These are phyloP conservation scores for Eilema griseolum DNA, from an alignment of 2,888 invertebrate species.

Conservation along the genomic window DNA sequence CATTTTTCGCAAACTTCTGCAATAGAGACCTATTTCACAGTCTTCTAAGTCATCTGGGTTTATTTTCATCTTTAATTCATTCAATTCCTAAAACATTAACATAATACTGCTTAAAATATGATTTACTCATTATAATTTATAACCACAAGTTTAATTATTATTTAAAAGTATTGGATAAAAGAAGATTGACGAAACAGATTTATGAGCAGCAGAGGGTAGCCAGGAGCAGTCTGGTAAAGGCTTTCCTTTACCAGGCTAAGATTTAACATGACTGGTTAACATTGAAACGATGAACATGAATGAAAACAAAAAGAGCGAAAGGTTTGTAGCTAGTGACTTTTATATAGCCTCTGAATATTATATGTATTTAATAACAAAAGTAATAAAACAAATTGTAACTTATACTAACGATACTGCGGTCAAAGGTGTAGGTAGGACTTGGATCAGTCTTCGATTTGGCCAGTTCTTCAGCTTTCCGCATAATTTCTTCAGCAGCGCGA, in stretches of 20 bases:
- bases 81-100: constrained; percentile 60
- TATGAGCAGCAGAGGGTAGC: no score
- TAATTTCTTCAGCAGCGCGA: constrained; percentile 73
- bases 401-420: constrained; percentile 73
- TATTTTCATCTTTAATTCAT: constrained; percentile 64
- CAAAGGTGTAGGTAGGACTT: constrained; percentile 65
- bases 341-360: no score
- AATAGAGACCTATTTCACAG: constrained; percentile 61
- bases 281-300: background rate
- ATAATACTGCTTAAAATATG: background rate
- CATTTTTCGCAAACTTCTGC: constrained; percentile 65
- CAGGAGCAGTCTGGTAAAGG: no score
- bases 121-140: no score
- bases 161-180: no score
- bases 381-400: background rate
- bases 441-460: constrained; percentile 50
- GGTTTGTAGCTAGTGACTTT: background rate
- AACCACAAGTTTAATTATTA: no score
- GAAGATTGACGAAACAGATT: no score
- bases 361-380: background rate
- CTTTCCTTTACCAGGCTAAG: background rate
- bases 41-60: constrained; percentile 50
- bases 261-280: background rate
- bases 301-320: background rate
- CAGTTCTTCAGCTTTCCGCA: constrained; percentile 73